A percentile compares a stretch with the other conserved stretches of the same genome.
Evolutionary conservation across 2,113 vertebrate genomes (phyloP).

Genomic region (Ibidorhyncha struthersii): DNA sequence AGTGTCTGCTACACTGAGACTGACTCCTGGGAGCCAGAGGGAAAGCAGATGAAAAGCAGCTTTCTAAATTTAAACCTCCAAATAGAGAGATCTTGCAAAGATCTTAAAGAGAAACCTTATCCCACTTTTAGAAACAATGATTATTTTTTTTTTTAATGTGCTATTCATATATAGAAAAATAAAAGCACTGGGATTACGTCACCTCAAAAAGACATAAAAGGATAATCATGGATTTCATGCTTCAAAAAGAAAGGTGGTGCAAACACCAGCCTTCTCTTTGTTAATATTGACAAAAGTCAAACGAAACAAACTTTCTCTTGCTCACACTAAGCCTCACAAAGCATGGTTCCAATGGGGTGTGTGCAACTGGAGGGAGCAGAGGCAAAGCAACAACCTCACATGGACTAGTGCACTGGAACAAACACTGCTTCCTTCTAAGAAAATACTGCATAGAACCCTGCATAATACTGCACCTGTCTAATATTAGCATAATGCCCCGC

Average conservation of each 20-base stretch:
- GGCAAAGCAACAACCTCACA: background rate
- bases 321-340: background rate
- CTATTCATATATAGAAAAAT: background rate
- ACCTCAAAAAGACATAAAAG: background rate
- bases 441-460: background rate
- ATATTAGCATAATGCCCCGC: background rate
- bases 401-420: background rate
- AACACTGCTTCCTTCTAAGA: background rate
- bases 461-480: background rate
- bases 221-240: background rate
- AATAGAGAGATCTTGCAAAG: background rate
- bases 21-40: slow-evolving; percentile 38
- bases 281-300: background rate
- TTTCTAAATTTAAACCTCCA: slow-evolving; percentile 59
- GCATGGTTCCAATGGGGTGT: background rate
- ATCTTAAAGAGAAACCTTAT: slow-evolving; percentile 35
- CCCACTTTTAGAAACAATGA: background rate
- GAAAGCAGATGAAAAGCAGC: slow-evolving; percentile 54
- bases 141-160: background rate
- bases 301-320: background rate
- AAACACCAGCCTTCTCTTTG: background rate
- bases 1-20: slow-evolving; percentile 19
- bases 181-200: background rate
- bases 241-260: background rate
- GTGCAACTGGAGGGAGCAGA: background rate